A percentile compares a stretch with the other conserved stretches of the same genome.
Evolutionary conservation across 1,140 invertebrate genomes (phyloP).

Genomic region (Euwallacea similis): DNA sequence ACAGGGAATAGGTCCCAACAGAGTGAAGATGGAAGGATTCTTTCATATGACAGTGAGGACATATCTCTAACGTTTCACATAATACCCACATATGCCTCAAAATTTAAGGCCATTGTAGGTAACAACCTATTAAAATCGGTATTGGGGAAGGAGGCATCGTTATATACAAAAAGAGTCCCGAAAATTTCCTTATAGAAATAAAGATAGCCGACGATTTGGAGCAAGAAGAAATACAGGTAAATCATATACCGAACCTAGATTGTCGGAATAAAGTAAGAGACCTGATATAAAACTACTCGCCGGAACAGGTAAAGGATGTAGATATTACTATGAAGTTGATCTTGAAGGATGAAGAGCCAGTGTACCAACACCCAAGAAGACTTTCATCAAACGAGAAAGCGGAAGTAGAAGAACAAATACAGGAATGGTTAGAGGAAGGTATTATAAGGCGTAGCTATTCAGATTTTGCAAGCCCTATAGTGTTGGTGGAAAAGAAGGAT

Average conservation of each 20-base stretch:
- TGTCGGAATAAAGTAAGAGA: slow-evolving; percentile 16
- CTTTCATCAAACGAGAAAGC: slow-evolving; percentile 42
- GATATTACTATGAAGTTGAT: slow-evolving; percentile 38
- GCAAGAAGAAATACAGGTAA: background rate
- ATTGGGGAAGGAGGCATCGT: slow-evolving; percentile 12
- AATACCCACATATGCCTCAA: slow-evolving; percentile 1
- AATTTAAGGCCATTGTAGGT: slow-evolving; percentile 20
- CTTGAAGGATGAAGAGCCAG: slow-evolving; percentile 39
- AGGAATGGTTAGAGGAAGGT: slow-evolving; percentile 37
- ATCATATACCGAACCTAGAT: background rate
- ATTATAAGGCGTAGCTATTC: slow-evolving; percentile 47
- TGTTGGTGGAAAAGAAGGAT: slow-evolving; percentile 11
- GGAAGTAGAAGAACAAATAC: slow-evolving; percentile 41
- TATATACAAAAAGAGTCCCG: slow-evolving; percentile 7
- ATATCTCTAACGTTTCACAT: slow-evolving; percentile 15
- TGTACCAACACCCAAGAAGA: slow-evolving; percentile 47
- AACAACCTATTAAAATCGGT: slow-evolving; percentile 12
- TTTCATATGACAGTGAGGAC: slow-evolving; percentile 24
- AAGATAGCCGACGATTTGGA: slow-evolving; percentile 16
- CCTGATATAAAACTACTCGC: slow-evolving; percentile 25
- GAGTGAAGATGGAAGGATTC: slow-evolving; percentile 14
- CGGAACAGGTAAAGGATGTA: slow-evolving; percentile 25
- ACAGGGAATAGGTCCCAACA: slow-evolving; percentile 21
- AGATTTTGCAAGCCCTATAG: slow-evolving; percentile 53
- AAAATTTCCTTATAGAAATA: slow-evolving; percentile 28